Conservation (phyloP, 37 sponge, comb jelly and placozoan genomes). For the Crambe crambe region DNA sequence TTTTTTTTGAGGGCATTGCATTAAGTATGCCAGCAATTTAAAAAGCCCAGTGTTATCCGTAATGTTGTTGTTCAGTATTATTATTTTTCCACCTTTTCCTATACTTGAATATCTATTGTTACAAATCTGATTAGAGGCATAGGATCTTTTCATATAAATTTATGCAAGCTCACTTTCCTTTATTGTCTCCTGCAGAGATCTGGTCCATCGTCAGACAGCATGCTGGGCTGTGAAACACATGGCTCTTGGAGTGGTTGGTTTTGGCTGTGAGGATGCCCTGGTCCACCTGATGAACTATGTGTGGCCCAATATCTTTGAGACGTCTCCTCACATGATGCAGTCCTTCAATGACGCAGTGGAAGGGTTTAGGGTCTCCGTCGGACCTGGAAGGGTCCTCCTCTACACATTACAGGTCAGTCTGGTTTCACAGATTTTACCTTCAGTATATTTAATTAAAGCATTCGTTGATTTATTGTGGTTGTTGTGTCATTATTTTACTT, state of each 20-base stretch:
- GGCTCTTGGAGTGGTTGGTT: slow-evolving; percentile 95
- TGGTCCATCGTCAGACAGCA: slow-evolving; percentile 98
- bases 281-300: slow-evolving; percentile 92
- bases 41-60: no score
- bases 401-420: slow-evolving; percentile 81
- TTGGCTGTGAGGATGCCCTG: slow-evolving; percentile 98
- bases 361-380: slow-evolving; percentile 83
- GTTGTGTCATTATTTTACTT: no score
- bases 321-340: slow-evolving; percentile 94
- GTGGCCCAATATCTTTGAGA: slow-evolving; percentile 99
- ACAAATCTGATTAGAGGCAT: no score
- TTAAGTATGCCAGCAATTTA: no score
- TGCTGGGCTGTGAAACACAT: slow-evolving; percentile 98
- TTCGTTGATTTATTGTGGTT: no score
- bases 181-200: slow-evolving; percentile 73
- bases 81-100: no score
- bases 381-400: slow-evolving; percentile 84
- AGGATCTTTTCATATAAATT: no score
- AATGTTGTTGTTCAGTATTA: no score
- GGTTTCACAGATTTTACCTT: no score
- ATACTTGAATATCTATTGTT: no score
- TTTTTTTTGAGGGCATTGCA: no score
- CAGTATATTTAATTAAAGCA: no score
- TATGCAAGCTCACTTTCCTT: neutral
- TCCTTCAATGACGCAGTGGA: slow-evolving; percentile 93